These are phyloP conservation scores for Pentalonia nigronervosa DNA, from an alignment of 1,140 invertebrate genomes.

Conservation along the genomic window DNA sequence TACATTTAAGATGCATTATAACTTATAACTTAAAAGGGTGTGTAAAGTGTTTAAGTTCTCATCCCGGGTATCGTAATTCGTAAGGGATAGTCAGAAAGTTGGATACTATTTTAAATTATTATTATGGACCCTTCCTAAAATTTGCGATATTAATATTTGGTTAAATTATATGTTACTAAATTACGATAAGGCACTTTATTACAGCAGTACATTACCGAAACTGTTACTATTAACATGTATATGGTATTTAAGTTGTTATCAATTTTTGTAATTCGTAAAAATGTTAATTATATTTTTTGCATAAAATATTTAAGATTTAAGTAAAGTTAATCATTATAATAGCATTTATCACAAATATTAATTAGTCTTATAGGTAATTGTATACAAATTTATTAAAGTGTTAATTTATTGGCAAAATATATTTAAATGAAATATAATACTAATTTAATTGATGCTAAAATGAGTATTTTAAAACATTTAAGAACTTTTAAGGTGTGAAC, in stretches of 20 bases:
- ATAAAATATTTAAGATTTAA: background rate
- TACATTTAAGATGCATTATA: conserved; percentile 17
- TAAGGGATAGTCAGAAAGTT: background rate
- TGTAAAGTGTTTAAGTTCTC: background rate
- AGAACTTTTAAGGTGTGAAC: background rate
- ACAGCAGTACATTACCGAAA: background rate
- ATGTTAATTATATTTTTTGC: background rate
- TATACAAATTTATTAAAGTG: background rate
- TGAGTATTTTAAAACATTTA: background rate
- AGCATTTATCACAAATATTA: background rate
- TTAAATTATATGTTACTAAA: background rate
- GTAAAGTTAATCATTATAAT: background rate
- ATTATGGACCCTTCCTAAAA: background rate
- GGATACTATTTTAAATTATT: background rate
- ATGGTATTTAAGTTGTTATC: background rate
- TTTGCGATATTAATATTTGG: background rate
- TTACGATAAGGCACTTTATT: background rate
- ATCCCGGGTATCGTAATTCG: background rate
- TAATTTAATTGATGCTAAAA: background rate
- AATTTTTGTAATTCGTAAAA: background rate
- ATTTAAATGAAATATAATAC: background rate
- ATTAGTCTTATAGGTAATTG: too few species aligned
- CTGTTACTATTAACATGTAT: background rate
- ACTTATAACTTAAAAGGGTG: conserved; percentile 14
- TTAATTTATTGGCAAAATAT: background rate